These are phyloP conservation scores for Sebastes oblongus DNA, from an alignment of 2,797 vertebrate genomes.

Conservation along the genomic window DNA sequence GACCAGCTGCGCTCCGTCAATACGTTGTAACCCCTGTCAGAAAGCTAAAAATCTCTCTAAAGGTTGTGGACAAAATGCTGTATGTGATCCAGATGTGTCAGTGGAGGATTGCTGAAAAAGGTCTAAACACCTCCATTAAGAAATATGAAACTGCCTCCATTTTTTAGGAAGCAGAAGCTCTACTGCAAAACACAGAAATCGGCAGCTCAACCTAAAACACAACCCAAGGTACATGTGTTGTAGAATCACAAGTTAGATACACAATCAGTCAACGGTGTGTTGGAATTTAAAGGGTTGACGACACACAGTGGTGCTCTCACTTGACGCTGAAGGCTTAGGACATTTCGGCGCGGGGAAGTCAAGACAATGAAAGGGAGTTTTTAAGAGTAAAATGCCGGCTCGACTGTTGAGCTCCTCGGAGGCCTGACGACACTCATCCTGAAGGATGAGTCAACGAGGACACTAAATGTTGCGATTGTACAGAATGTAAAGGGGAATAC, in stretches of 20 bases:
- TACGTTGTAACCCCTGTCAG: not conserved
- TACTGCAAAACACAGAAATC: constrained; percentile 10
- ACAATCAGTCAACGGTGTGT: constrained; percentile 8
- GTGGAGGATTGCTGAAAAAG: constrained; percentile 3
- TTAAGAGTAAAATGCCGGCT: not conserved
- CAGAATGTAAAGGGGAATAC: constrained; percentile 42
- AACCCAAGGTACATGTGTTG: constrained; percentile 46
- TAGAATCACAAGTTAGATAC: not conserved
- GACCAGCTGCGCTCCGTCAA: not conserved
- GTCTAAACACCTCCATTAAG: not conserved
- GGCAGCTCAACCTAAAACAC: constrained; percentile 37
- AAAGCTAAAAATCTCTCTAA: constrained; percentile 24
- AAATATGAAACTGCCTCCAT: not conserved
- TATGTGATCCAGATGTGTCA: constrained; percentile 15
- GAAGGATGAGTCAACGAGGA: constrained; percentile 44
- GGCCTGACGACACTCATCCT: constrained; percentile 45
- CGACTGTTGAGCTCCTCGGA: constrained; percentile 5
- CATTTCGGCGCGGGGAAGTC: constrained; percentile 9
- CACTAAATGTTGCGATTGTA: constrained; percentile 18
- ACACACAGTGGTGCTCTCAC: not conserved
- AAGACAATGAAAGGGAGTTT: constrained; percentile 14
- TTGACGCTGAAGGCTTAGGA: constrained; percentile 8
- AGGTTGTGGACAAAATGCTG: constrained; percentile 23
- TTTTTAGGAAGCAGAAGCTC: constrained; percentile 7
- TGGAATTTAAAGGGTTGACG: constrained; percentile 1